A percentile compares a stretch with the other conserved stretches of the same genome.
Conservation (phyloP, 2,888 invertebrate genomes). For the Timema cristinae region DNA sequence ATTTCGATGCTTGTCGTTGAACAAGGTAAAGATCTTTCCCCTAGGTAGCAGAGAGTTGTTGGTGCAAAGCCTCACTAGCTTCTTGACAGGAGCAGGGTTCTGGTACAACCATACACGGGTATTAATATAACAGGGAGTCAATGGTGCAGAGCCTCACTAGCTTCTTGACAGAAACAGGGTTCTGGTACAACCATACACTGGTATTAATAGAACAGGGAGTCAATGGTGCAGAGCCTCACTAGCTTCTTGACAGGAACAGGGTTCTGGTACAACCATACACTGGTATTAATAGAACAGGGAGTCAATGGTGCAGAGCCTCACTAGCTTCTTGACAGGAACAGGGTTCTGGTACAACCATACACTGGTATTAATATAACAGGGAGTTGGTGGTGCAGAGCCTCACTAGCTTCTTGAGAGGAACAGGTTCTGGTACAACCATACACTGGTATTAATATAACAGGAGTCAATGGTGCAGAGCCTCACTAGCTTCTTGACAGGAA, state of each 20-base stretch:
- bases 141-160: constrained; percentile 31
- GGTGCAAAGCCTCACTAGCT: constrained; percentile 30
- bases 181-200: background rate
- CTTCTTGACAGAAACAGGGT: constrained; percentile 29
- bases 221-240: constrained; percentile 29
- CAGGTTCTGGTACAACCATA: no score
- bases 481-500: no score
- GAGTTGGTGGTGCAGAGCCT: no score
- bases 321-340: no score
- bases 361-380: no score
- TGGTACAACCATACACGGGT: background rate
- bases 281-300: no score
- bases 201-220: constrained; percentile 24
- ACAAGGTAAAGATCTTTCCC: constrained; percentile 38
- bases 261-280: constrained; percentile 10
- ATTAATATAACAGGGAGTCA: constrained; percentile 26
- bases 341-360: no score
- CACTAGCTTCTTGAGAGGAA: no score
- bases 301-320: no score
- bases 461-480: no score
- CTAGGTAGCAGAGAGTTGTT: constrained; percentile 32
- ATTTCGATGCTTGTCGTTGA: constrained; percentile 51
- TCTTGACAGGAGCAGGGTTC: constrained; percentile 28
- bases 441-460: no score
- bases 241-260: constrained; percentile 30